Evolutionary conservation across 2,113 vertebrate genomes (phyloP), one percentile per base, ranked within the genome.

Genomic region (Catharus bicknelli): DNA sequence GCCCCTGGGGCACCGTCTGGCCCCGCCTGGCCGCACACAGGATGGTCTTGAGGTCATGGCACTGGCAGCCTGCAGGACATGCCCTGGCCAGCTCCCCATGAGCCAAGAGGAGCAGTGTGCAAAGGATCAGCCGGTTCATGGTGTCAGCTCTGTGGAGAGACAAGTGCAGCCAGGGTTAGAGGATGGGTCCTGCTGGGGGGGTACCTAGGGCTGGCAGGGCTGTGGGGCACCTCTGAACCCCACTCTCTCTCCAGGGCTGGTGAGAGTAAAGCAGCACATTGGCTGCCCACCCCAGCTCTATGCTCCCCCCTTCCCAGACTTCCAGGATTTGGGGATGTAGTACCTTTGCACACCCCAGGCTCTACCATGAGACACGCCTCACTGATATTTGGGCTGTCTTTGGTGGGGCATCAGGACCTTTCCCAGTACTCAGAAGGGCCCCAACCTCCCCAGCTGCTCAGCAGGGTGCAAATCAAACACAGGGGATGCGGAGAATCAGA

Each of bases 41-140:
- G 73, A 98, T 97, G 0, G 90, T 98, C 73, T 85, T 96, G 11
- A 97, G 97, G 91, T 97, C 96, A 32, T 89, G 95, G 95, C 98
- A 98, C 82, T 97, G 97, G 89, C 98, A 98, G 81, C 96, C 97
- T 0, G 89, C 17, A 0, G 98, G 98, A 94, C 98, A 98, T 36
- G 96, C 93, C 83, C 72, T 42, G 4, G 42, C 90, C 45, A 88
- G 57, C 68, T 78, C n/a, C 5, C 43, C 5, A 1, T 4, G 8
- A 7, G 42, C 80, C 62, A 79, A 16, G 30, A 95, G 87, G 8
- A 98, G 86, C 55, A 98, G 90, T 11, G 45, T 90, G 85, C 95
- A 96, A 63, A 97, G 79, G 43, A 94, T 38, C 32, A 75, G 88
- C 63, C 53, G 83, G 47, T 84, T 70, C 97, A 97, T 97, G 88